Base-by-base conservation (phyloP, 2,113 vertebrate species). In the Anoura caudifer region DNA sequence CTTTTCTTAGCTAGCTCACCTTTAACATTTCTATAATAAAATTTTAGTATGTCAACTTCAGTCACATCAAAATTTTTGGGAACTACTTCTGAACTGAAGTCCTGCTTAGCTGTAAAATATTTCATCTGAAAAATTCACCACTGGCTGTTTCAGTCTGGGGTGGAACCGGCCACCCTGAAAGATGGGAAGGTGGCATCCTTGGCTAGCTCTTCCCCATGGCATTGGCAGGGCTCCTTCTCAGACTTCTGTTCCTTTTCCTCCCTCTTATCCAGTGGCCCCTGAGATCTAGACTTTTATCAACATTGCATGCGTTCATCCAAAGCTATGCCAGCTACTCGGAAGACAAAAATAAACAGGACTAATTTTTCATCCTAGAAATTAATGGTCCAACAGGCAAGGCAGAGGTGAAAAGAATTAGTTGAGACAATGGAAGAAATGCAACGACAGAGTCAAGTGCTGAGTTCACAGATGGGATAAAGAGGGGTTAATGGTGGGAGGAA, bases 21-120 rank as follows among this genome's bases (percentile, higher is more conserved):
- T 75, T 67, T 73, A 84, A 89, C 28, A 67, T 92, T 15, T 83
- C 84, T 76, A 33, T 24, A 82, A 70, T 52, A 80, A 75, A 45
- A 76, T 67, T 45, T 69, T 75, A 67, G 26, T 75, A 50, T 26
- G 50, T 52, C 67, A 87, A 87, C 45, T 52, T 91, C 24, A 65
- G 73, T 10, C 56, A 75, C 3, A 67, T 28, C 54, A 72, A 3
- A 56, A 41, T 52, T 41, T 61, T 61, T 15, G 26, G 24, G 87
- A 91, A 63, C 24, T 69, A 43, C 2, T 90, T 95, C 24, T 73
- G 63, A 31, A 61, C 69, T 54, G 43, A 11, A 73, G 13, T 56
- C 43, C 45, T 50, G 20, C 20, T 89, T 16, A 69, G 31, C 26
- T 76, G 26, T 31, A 56, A 69, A 95, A 80, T 20, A 20, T 28